phyloP scores from a whole-genome alignment of 2,888 invertebrate species.

The Hypomecis atomaria region DNA sequence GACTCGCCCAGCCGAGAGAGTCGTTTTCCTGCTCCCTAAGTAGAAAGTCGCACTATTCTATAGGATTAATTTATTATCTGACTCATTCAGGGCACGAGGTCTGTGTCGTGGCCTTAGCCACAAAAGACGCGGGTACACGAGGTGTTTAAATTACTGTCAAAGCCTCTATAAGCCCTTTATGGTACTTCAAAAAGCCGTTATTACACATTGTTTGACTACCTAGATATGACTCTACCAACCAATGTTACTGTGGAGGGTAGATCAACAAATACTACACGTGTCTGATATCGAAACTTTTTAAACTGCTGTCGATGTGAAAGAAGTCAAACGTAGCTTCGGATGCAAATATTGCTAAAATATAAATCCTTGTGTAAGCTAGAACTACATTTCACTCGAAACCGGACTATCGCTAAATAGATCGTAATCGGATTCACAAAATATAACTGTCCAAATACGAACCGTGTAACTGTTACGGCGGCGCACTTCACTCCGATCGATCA shows the following conservation, averaged over 20 bases:
- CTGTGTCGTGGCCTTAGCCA: conserved; percentile 21
- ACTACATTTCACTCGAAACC: neutral
- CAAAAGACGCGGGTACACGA: conserved; percentile 10
- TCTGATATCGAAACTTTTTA: neutral
- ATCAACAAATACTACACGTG: neutral
- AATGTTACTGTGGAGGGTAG: conserved; percentile 5
- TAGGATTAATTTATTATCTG: conserved; percentile 28
- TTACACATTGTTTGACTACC: neutral
- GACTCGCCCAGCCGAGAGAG: conserved; percentile 57
- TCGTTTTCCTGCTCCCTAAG: conserved; percentile 70
- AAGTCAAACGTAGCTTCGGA: neutral
- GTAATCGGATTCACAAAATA: conserved; percentile 7
- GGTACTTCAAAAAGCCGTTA: neutral
- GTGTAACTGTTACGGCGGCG: conserved; percentile 13
- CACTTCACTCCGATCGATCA: conserved; percentile 27
- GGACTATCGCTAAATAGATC: conserved; percentile 13
- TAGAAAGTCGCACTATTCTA: conserved; percentile 49
- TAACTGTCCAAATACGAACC: conserved; percentile 20
- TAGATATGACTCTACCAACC: conserved; percentile 1
- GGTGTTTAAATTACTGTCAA: conserved; percentile 7
- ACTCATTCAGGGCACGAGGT: conserved; percentile 30
- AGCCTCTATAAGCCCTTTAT: conserved; percentile 17
- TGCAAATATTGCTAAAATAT: neutral
- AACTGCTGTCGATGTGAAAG: neutral
- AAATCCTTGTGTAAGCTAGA: neutral